Evolutionary conservation across 2,113 vertebrate species (phyloP).

Genomic region (Scolopax mira): DNA sequence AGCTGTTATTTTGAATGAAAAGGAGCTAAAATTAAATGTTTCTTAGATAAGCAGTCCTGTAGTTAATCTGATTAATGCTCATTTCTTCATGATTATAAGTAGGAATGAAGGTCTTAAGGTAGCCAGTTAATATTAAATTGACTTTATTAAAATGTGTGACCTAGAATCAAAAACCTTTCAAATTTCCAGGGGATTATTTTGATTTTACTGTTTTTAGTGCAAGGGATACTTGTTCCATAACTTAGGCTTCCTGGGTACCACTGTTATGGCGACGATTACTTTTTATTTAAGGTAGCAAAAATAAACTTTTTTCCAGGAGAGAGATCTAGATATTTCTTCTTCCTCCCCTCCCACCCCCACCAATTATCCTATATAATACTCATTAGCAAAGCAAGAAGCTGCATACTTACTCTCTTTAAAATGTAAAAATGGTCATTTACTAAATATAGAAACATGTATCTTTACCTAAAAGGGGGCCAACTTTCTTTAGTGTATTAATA

Average conservation of each 20-base stretch:
- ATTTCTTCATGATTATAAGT: background rate
- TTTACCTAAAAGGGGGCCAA: background rate
- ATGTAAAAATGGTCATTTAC: background rate
- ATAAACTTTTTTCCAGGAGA: background rate
- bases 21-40: constrained; percentile 11
- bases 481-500: background rate
- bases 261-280: background rate
- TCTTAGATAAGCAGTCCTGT: constrained; percentile 1
- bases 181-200: background rate
- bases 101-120: background rate
- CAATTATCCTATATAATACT: background rate
- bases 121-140: background rate
- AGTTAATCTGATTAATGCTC: background rate
- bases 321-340: background rate
- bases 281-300: background rate
- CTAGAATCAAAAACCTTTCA: background rate
- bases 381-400: background rate
- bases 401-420: background rate
- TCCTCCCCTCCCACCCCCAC: no score
- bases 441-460: background rate
- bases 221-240: background rate
- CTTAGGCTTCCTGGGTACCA: background rate
- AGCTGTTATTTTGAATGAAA: constrained; percentile 2
- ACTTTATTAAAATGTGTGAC: background rate
- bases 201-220: background rate